phyloP scores from a whole-genome alignment of 1,140 invertebrate genomes.

The Psilanteris sp. region DNA sequence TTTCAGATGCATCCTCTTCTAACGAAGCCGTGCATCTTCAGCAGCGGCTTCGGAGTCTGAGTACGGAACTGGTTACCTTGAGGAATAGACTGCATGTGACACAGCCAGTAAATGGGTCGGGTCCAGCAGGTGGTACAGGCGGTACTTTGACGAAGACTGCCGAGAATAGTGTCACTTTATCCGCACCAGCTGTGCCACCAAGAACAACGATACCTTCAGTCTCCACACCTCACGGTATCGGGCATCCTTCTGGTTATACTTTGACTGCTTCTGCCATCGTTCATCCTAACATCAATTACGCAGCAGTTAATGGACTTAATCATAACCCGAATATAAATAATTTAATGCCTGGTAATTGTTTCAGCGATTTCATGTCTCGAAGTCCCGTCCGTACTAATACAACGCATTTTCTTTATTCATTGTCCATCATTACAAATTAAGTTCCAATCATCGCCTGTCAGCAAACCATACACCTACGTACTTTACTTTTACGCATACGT shows the following conservation, averaged over 20 bases:
- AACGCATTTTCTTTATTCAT: background rate
- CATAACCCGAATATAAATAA: slow-evolving; percentile 73
- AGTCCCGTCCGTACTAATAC: background rate
- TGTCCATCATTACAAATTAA: slow-evolving; percentile 5
- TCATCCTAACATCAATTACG: slow-evolving; percentile 75
- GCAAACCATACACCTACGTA: too few species aligned
- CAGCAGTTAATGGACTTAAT: slow-evolving; percentile 70
- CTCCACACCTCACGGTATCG: slow-evolving; percentile 68
- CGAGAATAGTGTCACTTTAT: slow-evolving; percentile 66
- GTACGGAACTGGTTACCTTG: slow-evolving; percentile 93
- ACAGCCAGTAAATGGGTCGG: slow-evolving; percentile 77
- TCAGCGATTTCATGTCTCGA: slow-evolving; percentile 6
- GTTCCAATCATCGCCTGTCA: too few species aligned
- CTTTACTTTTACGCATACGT: too few species aligned
- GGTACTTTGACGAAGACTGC: slow-evolving; percentile 66
- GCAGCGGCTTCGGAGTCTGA: slow-evolving; percentile 91
- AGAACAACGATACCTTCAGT: slow-evolving; percentile 76
- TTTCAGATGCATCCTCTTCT: slow-evolving; percentile 93
- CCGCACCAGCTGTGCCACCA: slow-evolving; percentile 77
- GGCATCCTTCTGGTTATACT: slow-evolving; percentile 71
- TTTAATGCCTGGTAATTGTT: slow-evolving; percentile 75
- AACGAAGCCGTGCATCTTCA: slow-evolving; percentile 95
- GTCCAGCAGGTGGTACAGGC: slow-evolving; percentile 66
- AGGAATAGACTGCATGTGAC: slow-evolving; percentile 90
- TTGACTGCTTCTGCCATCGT: slow-evolving; percentile 77